Conservation (phyloP, 2,797 vertebrate genomes). For the Microcaecilia unicolor region DNA sequence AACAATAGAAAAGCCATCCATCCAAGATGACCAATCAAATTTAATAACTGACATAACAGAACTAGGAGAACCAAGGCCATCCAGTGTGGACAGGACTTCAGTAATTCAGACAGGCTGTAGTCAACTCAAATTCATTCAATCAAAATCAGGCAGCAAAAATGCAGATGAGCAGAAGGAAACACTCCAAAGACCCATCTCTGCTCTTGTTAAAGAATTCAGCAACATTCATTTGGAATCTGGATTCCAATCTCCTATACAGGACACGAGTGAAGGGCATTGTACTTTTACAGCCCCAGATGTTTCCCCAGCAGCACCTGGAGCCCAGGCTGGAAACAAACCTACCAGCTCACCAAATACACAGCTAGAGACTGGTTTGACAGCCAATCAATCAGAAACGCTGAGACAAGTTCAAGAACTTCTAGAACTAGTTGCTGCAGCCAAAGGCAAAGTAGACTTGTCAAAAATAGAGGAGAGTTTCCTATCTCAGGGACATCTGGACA, state of each 20-base stretch:
- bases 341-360: no score
- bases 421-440: slow-evolving; percentile 63
- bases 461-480: slow-evolving; percentile 45
- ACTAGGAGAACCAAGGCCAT: background rate
- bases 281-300: no score
- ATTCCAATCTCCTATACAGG: no score
- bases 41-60: no score
- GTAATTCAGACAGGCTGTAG: background rate
- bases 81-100: no score
- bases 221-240: no score
- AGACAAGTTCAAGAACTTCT: slow-evolving; percentile 67
- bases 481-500: slow-evolving; percentile 27
- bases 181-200: no score
- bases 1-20: background rate
- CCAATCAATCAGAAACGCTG: slow-evolving; percentile 53
- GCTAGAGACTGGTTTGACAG: slow-evolving; percentile 24
- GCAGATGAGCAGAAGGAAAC: no score
- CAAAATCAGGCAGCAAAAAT: background rate
- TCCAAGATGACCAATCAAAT: background rate
- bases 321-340: no score
- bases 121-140: background rate
- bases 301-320: no score
- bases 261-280: background rate
- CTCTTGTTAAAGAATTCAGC: no score
- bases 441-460: slow-evolving; percentile 54